Percentiles rank a stretch among this genome's conserved stretches.
These are phyloP conservation scores for Bhutanitis thaidina DNA, from an alignment of 2,888 invertebrate genomes.

Conservation along the genomic window DNA sequence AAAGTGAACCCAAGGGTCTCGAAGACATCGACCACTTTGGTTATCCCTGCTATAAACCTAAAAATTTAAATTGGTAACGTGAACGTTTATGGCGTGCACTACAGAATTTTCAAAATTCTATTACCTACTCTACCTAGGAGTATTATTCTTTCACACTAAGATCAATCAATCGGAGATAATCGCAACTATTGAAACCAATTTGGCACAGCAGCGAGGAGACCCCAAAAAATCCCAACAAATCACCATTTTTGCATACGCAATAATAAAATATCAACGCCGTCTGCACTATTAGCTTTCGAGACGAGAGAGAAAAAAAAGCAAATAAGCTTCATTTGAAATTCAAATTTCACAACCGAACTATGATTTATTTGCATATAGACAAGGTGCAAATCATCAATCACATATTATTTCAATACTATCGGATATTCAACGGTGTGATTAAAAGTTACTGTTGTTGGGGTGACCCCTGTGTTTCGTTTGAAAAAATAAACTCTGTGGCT, in stretches of 20 bases:
- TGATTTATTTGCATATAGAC: conserved; percentile 71
- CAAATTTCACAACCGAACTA: conserved; percentile 61
- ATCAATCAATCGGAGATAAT: conserved; percentile 38
- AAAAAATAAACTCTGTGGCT: no score
- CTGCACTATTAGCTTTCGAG: conserved; percentile 51
- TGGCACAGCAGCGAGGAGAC: conserved; percentile 32
- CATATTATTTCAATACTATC: conserved; percentile 53
- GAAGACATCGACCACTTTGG: no score
- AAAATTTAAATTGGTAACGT: no score
- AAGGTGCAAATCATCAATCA: conserved; percentile 64
- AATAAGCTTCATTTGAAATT: conserved; percentile 66
- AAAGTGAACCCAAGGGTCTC: no score
- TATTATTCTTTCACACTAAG: conserved; percentile 21
- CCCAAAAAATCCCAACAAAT: conserved; percentile 30
- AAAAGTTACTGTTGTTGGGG: conserved; percentile 16
- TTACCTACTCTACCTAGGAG: no score
- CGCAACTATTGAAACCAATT: conserved; percentile 34
- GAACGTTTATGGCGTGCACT: no score
- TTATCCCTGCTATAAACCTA: no score
- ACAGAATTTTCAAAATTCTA: no score
- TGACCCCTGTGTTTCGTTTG: not conserved
- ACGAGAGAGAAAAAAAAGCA: conserved; percentile 58
- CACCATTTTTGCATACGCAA: conserved; percentile 54
- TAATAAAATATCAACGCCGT: conserved; percentile 39
- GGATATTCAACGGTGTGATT: conserved; percentile 39